A percentile compares a stretch with the other conserved stretches of the same genome.
phyloP scores from a whole-genome alignment of 2,113 vertebrate genomes.

The Bambusicola thoracicus region DNA sequence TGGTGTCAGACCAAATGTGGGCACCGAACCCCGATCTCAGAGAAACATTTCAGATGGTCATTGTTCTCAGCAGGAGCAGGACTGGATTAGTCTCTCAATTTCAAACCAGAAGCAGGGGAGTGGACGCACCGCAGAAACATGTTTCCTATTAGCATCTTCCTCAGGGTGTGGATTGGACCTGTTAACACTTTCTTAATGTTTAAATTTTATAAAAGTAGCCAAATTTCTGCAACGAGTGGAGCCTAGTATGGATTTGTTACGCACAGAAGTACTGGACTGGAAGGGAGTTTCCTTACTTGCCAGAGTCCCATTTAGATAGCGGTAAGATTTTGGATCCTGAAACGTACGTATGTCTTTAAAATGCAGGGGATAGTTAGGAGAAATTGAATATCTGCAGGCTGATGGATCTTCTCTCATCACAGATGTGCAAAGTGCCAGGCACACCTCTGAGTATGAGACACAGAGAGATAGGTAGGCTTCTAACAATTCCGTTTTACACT shows the following conservation, averaged over 20 bases:
- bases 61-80: conserved; percentile 58
- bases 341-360: not conserved
- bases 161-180: conserved; percentile 45
- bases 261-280: not conserved
- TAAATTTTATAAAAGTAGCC: not conserved
- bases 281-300: not conserved
- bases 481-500: not conserved
- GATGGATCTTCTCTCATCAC: rapidly evolving
- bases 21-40: conserved; percentile 5
- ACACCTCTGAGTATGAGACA: not conserved
- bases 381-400: not conserved
- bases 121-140: conserved; percentile 32
- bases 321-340: not conserved
- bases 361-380: not conserved
- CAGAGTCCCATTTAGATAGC: not conserved
- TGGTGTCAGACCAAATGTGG: conserved; percentile 17
- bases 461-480: rapidly evolving
- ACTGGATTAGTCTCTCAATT: conserved; percentile 42
- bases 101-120: conserved; percentile 49
- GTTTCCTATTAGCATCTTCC: conserved; percentile 55
- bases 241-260: not conserved
- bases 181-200: conserved; percentile 57
- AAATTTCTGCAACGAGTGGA: not conserved
- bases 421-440: not conserved
- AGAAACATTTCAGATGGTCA: conserved; percentile 22